Base-by-base conservation (phyloP, 2,113 vertebrate species). In the Ochotona princeps region DNA sequence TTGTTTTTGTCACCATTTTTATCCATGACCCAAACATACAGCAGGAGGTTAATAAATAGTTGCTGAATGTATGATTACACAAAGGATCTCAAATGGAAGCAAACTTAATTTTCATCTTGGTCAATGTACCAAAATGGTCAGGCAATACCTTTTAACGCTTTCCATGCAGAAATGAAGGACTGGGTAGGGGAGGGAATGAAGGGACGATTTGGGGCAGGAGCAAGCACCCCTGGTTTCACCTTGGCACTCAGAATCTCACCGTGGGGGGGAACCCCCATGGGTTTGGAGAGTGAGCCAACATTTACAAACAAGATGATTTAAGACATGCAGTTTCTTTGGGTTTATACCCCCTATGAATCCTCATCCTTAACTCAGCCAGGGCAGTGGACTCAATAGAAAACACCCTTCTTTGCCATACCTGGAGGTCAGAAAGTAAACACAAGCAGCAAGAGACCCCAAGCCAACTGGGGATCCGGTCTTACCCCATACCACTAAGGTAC, bases 81-180 rank as follows among this genome's bases (percentile, higher is more conserved):
- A 66, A 26, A 47, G 73, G 32, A 44, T 66, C 67, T 84, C 30
- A 44, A 78, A 85, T 60, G 69, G 87, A 92, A 66, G 65, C 76
- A 90, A 82, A 51, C 8, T 82, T 28, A 44, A 84, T 70, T 92
- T 93, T 91, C 81, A 76, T 96, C 47, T 84, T 84, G 67, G 78
- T 32, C 75, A 83, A 74, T 35, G 35, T 32, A 83, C 81, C 35
- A 26, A 51, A 66, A 86, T 47, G 28, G 51, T 12, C 1, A 0
- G 47, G 54, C 38, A 12, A 73, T 51, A 69, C 32, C 63, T 69
- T 85, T 70, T 67, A 78, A 90, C 79, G 57, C 30, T 54, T 20
- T 9, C 47, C 25, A 25, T 54, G 92, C 82, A 89, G 83, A 60
- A 66, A 70, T 9, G 54, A 93, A 30, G 38, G 20, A 8, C 17